Base-by-base conservation (phyloP, 1,140 invertebrate genomes). In the Eumeta japonica region DNA sequence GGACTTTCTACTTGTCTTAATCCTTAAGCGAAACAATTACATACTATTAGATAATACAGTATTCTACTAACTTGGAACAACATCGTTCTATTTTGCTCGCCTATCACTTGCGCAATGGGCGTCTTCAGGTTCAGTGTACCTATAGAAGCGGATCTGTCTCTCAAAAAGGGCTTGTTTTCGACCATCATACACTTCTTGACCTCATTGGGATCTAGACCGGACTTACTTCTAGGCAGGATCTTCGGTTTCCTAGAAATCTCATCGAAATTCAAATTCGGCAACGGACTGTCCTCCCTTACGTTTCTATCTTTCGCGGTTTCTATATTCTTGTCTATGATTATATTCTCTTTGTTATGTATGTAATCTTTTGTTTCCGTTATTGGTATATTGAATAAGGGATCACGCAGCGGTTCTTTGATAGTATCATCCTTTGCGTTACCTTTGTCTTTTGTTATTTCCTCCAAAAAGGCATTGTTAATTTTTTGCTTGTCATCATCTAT, bases 11-110 rank as follows among this genome's bases (percentile, higher is more conserved):
- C 24, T 4, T 37, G 19, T 24, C n/a, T 34, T 13, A 24, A 24
- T 24, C 5, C 5, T 24, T 7, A 24, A 5, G 20, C 20, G 5
- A 24, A 24, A 5, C 20, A 24, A 7, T 24, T n/a, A 5, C 5
- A 5, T 24, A 24, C 20, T 24, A 24, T 30, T 35, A 41, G 4
- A 32, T 20, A 16, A 13, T 39, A 35, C 39, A 42, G 28, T 16
- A 39, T n/a, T n/a, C n/a, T 29, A 31, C 79, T 76, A 52, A 92
- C 86, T 62, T 92, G 86, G 59, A 88, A 87, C 7, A 97, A 79
- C 93, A 97, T 97, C 1, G 92, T 95, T 14, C 92, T 80, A 76
- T 96, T 96, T 45, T 88, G 85, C 37, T 90, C 87, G 7, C 82
- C 79, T 43, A 76, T 74, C 16, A 76, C 43, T 36, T 76, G 72